A percentile compares a stretch with the other conserved stretches of the same genome.
Evolutionary conservation across 2,888 invertebrate species (phyloP).

Genomic region (Andrena marginata): DNA sequence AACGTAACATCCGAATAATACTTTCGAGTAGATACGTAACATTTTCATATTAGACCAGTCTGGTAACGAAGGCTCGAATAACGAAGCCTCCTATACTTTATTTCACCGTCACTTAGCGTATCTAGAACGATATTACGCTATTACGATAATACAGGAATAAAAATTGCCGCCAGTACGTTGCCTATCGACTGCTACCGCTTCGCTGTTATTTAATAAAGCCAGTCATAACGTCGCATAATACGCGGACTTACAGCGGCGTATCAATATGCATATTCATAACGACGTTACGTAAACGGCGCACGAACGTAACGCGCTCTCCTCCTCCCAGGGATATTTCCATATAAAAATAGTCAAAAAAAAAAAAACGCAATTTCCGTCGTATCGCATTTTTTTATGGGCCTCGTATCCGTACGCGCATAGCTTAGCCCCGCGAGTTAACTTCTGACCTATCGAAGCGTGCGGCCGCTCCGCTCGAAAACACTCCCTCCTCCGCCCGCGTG

Average conservation of each 20-base stretch:
- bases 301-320: constrained; percentile 8
- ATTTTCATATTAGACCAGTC: not conserved
- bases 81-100: not conserved
- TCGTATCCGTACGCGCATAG: not conserved
- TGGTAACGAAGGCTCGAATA: not conserved
- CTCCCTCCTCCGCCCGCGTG: constrained; percentile 14
- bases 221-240: constrained; percentile 25
- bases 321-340: not conserved
- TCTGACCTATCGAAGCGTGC: constrained; percentile 23
- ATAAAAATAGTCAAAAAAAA: not conserved
- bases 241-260: constrained; percentile 20
- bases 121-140: not conserved
- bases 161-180: constrained; percentile 3
- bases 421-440: not conserved
- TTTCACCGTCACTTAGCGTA: not conserved
- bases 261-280: constrained; percentile 34
- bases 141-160: constrained; percentile 7
- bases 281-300: constrained; percentile 16
- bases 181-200: not conserved
- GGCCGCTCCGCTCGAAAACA: constrained; percentile 1
- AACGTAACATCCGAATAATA: too few species aligned
- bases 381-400: not conserved
- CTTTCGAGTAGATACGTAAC: not conserved
- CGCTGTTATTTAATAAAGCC: constrained; percentile 4
- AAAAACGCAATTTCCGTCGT: constrained; percentile 5